These are phyloP conservation scores for Scaptomyza parva DNA, from an alignment of 2,888 invertebrate genomes.

Conservation along the genomic window DNA sequence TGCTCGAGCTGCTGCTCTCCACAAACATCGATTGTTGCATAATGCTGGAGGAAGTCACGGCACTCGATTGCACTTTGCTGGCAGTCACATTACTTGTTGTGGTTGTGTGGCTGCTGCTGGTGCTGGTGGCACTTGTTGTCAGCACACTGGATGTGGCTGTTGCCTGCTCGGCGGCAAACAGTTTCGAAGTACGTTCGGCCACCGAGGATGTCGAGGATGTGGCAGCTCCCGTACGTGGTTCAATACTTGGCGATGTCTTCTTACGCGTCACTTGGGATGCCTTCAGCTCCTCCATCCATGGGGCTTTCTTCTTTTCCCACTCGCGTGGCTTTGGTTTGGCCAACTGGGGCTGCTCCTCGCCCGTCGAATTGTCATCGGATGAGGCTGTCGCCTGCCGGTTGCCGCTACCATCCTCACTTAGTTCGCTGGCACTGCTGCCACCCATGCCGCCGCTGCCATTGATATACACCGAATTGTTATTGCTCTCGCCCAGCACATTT, in stretches of 20 bases:
- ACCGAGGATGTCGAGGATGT: constrained; percentile 42
- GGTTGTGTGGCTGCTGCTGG: constrained; percentile 34
- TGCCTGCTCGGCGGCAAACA: constrained; percentile 66
- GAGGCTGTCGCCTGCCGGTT: constrained; percentile 62
- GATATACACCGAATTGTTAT: constrained; percentile 81
- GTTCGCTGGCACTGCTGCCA: constrained; percentile 67
- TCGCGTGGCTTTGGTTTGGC: constrained; percentile 89
- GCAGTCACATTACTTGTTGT: constrained; percentile 51
- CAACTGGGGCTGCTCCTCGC: constrained; percentile 81
- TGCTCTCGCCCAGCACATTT: constrained; percentile 82
- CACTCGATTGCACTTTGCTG: constrained; percentile 81
- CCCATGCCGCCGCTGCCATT: constrained; percentile 79
- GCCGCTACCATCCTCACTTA: constrained; percentile 66
- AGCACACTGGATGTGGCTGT: constrained; percentile 45
- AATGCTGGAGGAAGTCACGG: constrained; percentile 75
- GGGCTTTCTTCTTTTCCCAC: constrained; percentile 90
- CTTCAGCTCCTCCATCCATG: constrained; percentile 93
- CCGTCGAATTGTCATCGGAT: constrained; percentile 81
- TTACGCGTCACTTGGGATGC: constrained; percentile 87
- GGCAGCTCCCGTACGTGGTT: constrained; percentile 67
- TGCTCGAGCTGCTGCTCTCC: constrained; percentile 65
- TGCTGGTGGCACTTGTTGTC: constrained; percentile 42
- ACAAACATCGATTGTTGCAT: constrained; percentile 77
- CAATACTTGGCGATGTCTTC: constrained; percentile 83
- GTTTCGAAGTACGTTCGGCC: constrained; percentile 73